These are phyloP conservation scores for Pionites leucogaster DNA, from an alignment of 2,113 vertebrate species.

Conservation along the genomic window DNA sequence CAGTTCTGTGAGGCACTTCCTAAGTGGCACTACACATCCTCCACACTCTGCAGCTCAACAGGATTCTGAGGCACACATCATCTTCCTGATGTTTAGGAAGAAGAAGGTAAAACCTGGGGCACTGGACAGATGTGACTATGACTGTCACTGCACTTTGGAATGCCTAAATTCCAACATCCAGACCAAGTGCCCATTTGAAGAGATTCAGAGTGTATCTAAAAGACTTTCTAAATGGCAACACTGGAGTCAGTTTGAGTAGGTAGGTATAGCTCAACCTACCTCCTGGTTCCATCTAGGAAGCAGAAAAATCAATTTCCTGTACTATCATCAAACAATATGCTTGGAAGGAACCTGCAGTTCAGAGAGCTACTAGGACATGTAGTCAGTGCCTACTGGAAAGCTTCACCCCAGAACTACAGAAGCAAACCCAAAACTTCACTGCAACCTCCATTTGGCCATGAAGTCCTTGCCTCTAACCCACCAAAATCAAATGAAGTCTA, in stretches of 20 bases:
- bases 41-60: neutral
- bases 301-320: neutral
- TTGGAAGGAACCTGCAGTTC: neutral
- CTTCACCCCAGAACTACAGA: neutral
- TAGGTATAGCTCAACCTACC: neutral
- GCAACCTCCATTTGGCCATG: accelerated
- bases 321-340: neutral
- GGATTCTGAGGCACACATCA: neutral
- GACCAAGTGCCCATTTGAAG: neutral
- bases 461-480: neutral
- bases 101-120: neutral
- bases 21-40: neutral
- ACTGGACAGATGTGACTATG: neutral
- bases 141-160: neutral
- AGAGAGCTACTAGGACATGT: neutral
- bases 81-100: neutral
- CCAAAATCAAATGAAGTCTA: neutral
- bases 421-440: neutral
- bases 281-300: neutral
- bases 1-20: neutral
- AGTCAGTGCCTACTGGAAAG: neutral
- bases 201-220: neutral
- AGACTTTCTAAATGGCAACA: neutral
- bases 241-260: neutral
- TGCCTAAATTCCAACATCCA: neutral